phyloP scores from a whole-genome alignment of 2,113 vertebrate genomes.

The Isurus oxyrinchus region DNA sequence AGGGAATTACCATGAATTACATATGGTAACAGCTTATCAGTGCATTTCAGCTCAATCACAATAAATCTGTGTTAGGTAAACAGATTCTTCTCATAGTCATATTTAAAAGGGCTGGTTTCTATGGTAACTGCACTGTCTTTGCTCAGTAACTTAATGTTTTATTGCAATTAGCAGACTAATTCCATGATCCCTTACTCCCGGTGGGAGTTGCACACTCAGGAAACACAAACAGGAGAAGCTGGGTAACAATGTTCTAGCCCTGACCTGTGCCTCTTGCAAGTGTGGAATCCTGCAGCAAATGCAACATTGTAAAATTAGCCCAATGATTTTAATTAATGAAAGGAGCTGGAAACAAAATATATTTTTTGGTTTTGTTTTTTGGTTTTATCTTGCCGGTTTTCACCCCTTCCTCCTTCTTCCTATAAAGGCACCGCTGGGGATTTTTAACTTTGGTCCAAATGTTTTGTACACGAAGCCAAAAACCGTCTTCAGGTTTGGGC shows the following conservation, averaged over 20 bases:
- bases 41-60: not conserved
- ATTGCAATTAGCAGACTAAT: conserved; percentile 3
- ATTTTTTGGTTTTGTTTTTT: not conserved
- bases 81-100: not conserved
- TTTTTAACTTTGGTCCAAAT: not conserved
- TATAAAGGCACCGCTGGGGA: not conserved
- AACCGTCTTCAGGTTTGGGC: not conserved
- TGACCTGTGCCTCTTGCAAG: not conserved
- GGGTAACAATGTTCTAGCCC: not conserved
- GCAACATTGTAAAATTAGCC: not conserved
- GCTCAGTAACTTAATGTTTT: not conserved
- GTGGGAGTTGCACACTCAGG: not conserved
- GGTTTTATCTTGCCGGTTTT: not conserved
- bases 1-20: not conserved
- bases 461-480: not conserved
- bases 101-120: not conserved
- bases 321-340: not conserved
- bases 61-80: not conserved
- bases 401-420: not conserved
- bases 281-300: not conserved
- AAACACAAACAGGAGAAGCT: not conserved
- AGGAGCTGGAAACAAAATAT: not conserved
- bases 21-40: not conserved
- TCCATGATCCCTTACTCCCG: not conserved
- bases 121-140: not conserved